phyloP scores from a whole-genome alignment of 1,140 invertebrate species.

The Limonius californicus region DNA sequence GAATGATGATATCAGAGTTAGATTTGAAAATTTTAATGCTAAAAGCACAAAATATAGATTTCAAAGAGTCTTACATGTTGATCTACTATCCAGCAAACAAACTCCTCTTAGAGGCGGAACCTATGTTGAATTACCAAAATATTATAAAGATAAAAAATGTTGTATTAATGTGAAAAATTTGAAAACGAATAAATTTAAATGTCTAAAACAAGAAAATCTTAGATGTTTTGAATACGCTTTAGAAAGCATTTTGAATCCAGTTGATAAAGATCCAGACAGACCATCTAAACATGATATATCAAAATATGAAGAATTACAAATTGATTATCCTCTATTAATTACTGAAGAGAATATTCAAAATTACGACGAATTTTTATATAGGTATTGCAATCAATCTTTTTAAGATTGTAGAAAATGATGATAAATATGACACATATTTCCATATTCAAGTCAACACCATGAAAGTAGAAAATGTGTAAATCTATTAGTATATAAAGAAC shows the following conservation, averaged over 20 bases:
- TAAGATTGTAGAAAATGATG: constrained; percentile 12
- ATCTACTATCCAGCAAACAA: too few relatives aligned
- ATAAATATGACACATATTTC: constrained; percentile 9
- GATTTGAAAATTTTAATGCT: too few relatives aligned
- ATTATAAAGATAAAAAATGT: too few relatives aligned
- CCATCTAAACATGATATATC: constrained; percentile 11
- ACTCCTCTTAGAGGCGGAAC: too few relatives aligned
- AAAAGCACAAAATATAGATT: too few relatives aligned
- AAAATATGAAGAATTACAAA: constrained; percentile 22
- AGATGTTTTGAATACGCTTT: constrained; percentile 25
- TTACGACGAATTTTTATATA: constrained; percentile 21
- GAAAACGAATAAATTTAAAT: constrained; percentile 19
- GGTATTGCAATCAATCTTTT: constrained; percentile 18
- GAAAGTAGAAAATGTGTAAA: constrained; percentile 17
- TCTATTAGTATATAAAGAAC: constrained; percentile 19
- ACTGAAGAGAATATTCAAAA: constrained; percentile 17
- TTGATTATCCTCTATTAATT: constrained; percentile 17
- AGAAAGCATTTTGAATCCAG: constrained; percentile 21
- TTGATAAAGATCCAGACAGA: constrained; percentile 9
- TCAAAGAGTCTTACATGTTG: too few relatives aligned
- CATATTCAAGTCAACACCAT: constrained; percentile 13
- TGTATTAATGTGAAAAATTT: constrained; percentile 22
- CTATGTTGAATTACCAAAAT: too few relatives aligned
- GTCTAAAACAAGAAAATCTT: constrained; percentile 14
- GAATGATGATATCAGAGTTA: too few relatives aligned